These are phyloP conservation scores for Microctenopoma lineatum DNA, from an alignment of 2,797 vertebrate genomes.

Conservation along the genomic window DNA sequence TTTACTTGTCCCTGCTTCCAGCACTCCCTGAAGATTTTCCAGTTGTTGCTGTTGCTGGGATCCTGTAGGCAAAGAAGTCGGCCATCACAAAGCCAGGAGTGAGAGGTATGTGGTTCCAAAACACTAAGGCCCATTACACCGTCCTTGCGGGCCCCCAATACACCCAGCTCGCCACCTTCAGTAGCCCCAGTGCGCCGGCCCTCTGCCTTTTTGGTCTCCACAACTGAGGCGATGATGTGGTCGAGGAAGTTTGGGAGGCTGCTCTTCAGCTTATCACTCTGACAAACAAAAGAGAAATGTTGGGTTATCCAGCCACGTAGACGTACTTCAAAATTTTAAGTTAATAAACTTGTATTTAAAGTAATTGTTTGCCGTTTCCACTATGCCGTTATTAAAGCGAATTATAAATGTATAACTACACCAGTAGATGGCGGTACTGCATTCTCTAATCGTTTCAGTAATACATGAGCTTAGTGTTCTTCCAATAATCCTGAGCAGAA, in stretches of 20 bases:
- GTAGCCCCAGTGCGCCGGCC: slow-evolving; percentile 86
- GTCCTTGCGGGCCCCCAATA: slow-evolving; percentile 88
- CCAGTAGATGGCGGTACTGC: slow-evolving; percentile 1
- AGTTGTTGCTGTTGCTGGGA: slow-evolving; percentile 98
- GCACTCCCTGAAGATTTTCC: slow-evolving; percentile 99
- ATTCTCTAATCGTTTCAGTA: neutral
- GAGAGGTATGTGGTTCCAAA: slow-evolving; percentile 96
- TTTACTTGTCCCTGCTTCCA: slow-evolving; percentile 99
- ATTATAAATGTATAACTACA: neutral
- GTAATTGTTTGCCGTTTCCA: neutral
- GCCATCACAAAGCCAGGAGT: slow-evolving; percentile 98
- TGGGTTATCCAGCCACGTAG: neutral
- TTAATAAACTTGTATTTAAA: neutral
- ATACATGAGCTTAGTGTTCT: neutral
- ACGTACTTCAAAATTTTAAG: neutral
- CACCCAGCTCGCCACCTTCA: slow-evolving; percentile 87
- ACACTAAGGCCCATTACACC: slow-evolving; percentile 96
- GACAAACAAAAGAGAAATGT: slow-evolving; percentile 23
- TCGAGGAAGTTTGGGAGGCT: slow-evolving; percentile 97
- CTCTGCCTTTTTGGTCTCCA: slow-evolving; percentile 98
- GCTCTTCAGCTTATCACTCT: slow-evolving; percentile 94
- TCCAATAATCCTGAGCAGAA: too few relatives aligned
- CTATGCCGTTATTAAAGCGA: neutral
- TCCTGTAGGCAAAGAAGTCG: slow-evolving; percentile 98
- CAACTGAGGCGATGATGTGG: slow-evolving; percentile 98